These are phyloP conservation scores for Hemaris fuciformis DNA, from an alignment of 2,888 invertebrate genomes.

Conservation along the genomic window DNA sequence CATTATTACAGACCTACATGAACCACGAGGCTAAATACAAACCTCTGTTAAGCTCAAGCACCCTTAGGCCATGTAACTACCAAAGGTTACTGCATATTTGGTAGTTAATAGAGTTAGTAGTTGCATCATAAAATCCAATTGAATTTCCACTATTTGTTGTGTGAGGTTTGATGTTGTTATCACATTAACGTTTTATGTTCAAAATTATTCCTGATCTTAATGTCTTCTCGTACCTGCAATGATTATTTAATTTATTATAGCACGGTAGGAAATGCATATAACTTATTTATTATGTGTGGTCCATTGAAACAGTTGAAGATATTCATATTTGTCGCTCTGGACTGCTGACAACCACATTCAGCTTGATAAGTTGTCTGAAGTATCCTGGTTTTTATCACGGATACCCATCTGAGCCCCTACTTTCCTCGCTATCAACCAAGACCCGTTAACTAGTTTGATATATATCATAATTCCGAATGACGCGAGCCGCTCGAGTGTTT, in stretches of 20 bases:
- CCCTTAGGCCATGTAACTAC: background rate
- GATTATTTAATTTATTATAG: no score
- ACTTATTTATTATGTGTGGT: no score
- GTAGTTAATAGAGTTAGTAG: no score
- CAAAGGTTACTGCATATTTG: background rate
- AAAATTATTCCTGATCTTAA: no score
- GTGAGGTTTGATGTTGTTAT: no score
- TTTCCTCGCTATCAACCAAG: conserved; percentile 18
- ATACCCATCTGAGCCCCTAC: background rate
- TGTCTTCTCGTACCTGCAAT: no score
- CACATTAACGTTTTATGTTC: no score
- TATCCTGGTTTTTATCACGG: background rate
- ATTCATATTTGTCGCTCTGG: background rate
- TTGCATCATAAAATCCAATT: no score
- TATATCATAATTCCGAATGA: conserved; percentile 77
- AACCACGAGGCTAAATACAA: background rate
- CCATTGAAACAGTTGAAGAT: no score
- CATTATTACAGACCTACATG: background rate
- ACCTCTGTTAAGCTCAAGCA: background rate
- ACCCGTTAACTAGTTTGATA: conserved; percentile 66
- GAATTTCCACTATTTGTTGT: no score
- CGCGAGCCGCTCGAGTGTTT: conserved; percentile 71
- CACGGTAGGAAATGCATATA: no score
- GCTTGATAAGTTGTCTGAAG: background rate
- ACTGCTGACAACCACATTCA: background rate